Evolutionary conservation across 1,140 invertebrate species (phyloP), one percentile per base, ranked within the genome.

Genomic region (Dinothrombium tinctorium): DNA sequence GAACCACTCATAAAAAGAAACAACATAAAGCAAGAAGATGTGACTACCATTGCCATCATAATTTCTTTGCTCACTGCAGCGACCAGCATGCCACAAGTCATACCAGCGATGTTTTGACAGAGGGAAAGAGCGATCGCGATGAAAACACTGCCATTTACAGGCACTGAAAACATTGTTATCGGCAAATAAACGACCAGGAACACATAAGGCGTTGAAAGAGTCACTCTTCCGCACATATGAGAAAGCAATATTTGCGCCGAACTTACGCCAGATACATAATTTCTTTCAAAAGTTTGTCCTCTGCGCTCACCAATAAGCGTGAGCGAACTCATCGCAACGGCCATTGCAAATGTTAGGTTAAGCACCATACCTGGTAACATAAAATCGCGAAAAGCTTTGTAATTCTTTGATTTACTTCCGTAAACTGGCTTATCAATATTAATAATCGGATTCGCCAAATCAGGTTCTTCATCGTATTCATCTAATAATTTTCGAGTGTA

Each of bases 291-390:
- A 9, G 84, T 59, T 22, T 81, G 81, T 59, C 84, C 80, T 44
- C 79, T 83, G 46, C 79, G 67, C 55, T 92, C 86, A 42, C 86
- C 73, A 33, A 92, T 76, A 54, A 92, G 71, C 2, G 77, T 74
- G 6, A 84, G 76, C 5, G 82, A 83, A 12, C 84, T 90, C 39
- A 90, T 56, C 15, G 82, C 81, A n/a, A 86, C 81, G 21, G 84
- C 82, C 59, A 90, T 67, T 68, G 90, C 90, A 64, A 86, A 90
- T 1, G 86, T 79, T 53, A 89, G 87, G 14, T 81, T 86, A 45
- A 89, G 60, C 53, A 89, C 84, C 39, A 90, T 76, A 49, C 83
- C 84, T 26, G 84, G 83, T 25, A 84, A 82, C 43, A 87, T 83
- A 58, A 90, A 92, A 90, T 42, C 40, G 9, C 28, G 31, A 24